Conservation (phyloP, 2,888 invertebrate genomes). For the Cacoxenus indagator region DNA sequence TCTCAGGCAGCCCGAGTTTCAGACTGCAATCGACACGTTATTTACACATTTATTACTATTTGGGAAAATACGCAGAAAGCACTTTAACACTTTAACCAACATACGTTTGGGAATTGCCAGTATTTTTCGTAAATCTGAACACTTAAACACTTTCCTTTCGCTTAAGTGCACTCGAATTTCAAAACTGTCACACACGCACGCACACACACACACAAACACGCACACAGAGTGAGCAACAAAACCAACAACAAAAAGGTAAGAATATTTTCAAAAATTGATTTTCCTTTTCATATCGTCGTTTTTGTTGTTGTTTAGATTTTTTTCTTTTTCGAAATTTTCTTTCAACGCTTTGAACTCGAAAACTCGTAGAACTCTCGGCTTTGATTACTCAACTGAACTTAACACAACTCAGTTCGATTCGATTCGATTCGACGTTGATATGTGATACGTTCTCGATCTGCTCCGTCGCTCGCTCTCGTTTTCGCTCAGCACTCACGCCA, state of each 20-base stretch:
- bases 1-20: background rate
- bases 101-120: slow-evolving; percentile 52
- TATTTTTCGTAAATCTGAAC: slow-evolving; percentile 5
- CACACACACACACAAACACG: background rate
- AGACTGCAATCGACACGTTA: background rate
- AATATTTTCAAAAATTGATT: background rate
- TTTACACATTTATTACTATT: background rate
- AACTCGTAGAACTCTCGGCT: slow-evolving; percentile 12
- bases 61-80: slow-evolving; percentile 8
- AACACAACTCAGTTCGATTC: background rate
- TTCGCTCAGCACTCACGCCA: slow-evolving; percentile 5
- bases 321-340: too few species aligned
- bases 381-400: background rate
- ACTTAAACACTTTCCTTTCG: slow-evolving; percentile 14
- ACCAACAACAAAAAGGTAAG: background rate
- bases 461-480: background rate
- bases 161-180: slow-evolving; percentile 38
- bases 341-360: slow-evolving; percentile 34
- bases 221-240: too few species aligned
- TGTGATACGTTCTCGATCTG: background rate
- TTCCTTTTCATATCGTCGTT: background rate
- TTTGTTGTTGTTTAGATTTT: background rate
- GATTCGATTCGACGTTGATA: background rate
- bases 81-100: slow-evolving; percentile 26
- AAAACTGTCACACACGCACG: background rate